Evolutionary conservation across 2,113 vertebrate genomes (phyloP).

Genomic region (Sorex araneus): DNA sequence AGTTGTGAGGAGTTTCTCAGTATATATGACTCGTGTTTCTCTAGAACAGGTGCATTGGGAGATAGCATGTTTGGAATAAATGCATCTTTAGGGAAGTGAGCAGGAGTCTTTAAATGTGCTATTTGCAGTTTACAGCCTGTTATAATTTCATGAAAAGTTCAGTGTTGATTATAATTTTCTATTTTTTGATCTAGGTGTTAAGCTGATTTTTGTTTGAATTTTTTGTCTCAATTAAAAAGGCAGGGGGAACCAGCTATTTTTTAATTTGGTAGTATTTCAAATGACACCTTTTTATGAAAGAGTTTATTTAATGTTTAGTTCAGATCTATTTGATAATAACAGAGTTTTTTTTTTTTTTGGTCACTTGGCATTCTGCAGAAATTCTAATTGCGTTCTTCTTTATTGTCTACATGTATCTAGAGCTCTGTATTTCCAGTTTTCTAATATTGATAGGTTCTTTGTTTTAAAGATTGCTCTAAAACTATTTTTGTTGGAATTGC

Average conservation of each 20-base stretch:
- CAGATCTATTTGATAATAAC: neutral
- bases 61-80: constrained; percentile 79
- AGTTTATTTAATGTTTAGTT: constrained; percentile 41
- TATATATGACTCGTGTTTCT: constrained; percentile 69
- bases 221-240: constrained; percentile 56
- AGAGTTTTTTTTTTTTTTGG: constrained; percentile 24
- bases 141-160: constrained; percentile 63
- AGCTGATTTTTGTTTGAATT: constrained; percentile 72
- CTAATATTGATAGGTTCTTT: constrained; percentile 14
- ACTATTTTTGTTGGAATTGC: neutral
- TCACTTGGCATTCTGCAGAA: constrained; percentile 23
- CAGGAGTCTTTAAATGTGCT: constrained; percentile 71
- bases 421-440: constrained; percentile 38
- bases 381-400: constrained; percentile 23
- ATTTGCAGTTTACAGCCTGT: constrained; percentile 69
- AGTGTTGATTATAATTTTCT: constrained; percentile 70
- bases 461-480: constrained; percentile 1
- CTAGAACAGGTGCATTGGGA: constrained; percentile 45
- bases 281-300: neutral
- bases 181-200: constrained; percentile 68
- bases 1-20: constrained; percentile 56
- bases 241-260: neutral
- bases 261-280: constrained; percentile 5
- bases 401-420: neutral
- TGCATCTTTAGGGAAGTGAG: constrained; percentile 68